Conservation (phyloP, 2,888 invertebrate species). For the Agrotis puta region DNA sequence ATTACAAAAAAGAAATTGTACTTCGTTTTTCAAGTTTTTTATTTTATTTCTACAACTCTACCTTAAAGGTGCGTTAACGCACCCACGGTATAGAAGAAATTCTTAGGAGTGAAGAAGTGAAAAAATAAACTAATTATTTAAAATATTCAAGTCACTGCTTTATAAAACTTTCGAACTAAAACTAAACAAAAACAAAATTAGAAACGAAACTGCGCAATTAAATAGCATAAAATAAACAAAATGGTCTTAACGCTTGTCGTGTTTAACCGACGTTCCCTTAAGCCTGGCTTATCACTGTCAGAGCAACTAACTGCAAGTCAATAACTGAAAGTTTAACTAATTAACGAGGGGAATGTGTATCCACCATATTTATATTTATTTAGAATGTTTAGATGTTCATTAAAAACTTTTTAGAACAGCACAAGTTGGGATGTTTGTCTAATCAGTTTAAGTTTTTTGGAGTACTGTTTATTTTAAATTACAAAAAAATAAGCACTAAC, state of each 20-base stretch:
- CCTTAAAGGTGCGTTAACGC: too few species aligned
- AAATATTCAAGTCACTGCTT: background rate
- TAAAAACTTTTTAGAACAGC: constrained; percentile 66
- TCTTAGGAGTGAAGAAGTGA: too few species aligned
- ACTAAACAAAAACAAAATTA: constrained; percentile 18
- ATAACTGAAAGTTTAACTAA: constrained; percentile 79
- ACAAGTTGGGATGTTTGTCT: constrained; percentile 30
- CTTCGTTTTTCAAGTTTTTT: too few species aligned
- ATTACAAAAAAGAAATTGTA: too few species aligned
- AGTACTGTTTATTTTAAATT: background rate
- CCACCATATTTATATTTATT: constrained; percentile 71
- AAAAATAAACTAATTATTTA: too few species aligned
- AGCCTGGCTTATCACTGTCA: constrained; percentile 70
- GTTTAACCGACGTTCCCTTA: constrained; percentile 22
- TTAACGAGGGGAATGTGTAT: constrained; percentile 69
- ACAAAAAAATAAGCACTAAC: background rate
- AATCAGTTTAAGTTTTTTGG: constrained; percentile 32
- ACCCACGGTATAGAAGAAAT: too few species aligned
- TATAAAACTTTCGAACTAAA: constrained; percentile 3
- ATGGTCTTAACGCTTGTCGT: constrained; percentile 29
- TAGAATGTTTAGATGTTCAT: constrained; percentile 75
- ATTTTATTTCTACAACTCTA: too few species aligned
- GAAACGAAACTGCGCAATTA: constrained; percentile 30
- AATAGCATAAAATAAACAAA: constrained; percentile 43
- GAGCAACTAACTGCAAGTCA: constrained; percentile 71